Evolutionary conservation across 2,113 vertebrate species (phyloP).

Genomic region (Megaleporinus macrocephalus): DNA sequence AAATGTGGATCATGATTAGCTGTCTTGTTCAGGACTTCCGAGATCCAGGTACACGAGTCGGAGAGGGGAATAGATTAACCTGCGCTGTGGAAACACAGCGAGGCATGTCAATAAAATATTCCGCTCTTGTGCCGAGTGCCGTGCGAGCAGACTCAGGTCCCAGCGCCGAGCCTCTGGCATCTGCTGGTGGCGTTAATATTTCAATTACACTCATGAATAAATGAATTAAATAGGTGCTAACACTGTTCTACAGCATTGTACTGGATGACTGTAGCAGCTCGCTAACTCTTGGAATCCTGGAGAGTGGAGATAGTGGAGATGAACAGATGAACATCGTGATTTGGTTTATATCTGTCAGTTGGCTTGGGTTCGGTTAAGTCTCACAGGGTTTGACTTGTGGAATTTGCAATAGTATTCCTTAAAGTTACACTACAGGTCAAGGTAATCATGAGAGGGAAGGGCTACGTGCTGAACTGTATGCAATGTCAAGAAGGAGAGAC

Average conservation of each 20-base stretch:
- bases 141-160: slow-evolving; percentile 44
- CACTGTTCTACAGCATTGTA: slow-evolving; percentile 60
- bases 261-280: slow-evolving; percentile 18
- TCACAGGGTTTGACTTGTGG: too few species aligned
- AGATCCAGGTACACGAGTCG: slow-evolving; percentile 24
- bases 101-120: slow-evolving; percentile 67
- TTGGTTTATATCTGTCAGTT: not conserved
- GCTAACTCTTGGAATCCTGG: slow-evolving; percentile 19
- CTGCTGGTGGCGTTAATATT: slow-evolving; percentile 72
- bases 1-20: slow-evolving; percentile 40
- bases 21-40: slow-evolving; percentile 47
- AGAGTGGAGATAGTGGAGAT: too few species aligned
- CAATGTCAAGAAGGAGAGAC: too few species aligned
- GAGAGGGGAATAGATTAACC: slow-evolving; percentile 38
- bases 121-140: slow-evolving; percentile 51
- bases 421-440: too few species aligned
- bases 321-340: not conserved
- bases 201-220: slow-evolving; percentile 76
- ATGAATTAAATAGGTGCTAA: slow-evolving; percentile 65
- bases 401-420: too few species aligned
- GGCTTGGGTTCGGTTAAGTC: not conserved
- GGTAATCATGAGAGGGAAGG: too few species aligned
- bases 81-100: slow-evolving; percentile 20
- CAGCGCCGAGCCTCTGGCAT: slow-evolving; percentile 58
- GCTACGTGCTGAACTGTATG: too few species aligned